A percentile compares a stretch with the other conserved stretches of the same genome.
Evolutionary conservation across 2,888 invertebrate genomes (phyloP).

Genomic region (Andrena fulva): DNA sequence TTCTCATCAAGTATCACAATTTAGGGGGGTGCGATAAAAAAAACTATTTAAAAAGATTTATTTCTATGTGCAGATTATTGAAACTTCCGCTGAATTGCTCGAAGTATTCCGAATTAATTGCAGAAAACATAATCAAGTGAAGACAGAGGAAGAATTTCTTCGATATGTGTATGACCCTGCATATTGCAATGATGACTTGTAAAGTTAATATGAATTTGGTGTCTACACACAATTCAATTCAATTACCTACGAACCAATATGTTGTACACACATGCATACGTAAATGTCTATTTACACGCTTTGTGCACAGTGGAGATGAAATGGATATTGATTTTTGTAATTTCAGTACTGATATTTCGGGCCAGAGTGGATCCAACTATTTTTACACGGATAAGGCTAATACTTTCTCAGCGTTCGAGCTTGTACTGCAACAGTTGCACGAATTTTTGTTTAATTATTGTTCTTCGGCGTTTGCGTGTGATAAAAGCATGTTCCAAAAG

Average conservation of each 20-base stretch:
- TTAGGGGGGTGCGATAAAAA: background rate
- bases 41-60: background rate
- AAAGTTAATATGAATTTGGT: conserved; percentile 17
- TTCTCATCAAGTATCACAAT: no score
- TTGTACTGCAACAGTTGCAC: background rate
- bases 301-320: conserved; percentile 33
- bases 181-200: conserved; percentile 6
- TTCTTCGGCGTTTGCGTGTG: no score
- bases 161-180: background rate
- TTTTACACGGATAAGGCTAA: background rate
- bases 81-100: background rate
- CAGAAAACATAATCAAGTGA: background rate
- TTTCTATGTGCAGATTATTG: background rate
- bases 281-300: conserved; percentile 21
- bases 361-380: background rate
- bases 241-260: conserved; percentile 37
- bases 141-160: background rate
- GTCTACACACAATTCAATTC: conserved; percentile 35
- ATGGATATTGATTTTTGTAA: conserved; percentile 54
- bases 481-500: no score
- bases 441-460: no score
- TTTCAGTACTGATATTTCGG: conserved; percentile 26
- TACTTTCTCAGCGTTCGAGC: background rate
- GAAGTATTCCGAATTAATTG: background rate
- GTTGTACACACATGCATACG: background rate